Percentiles rank a stretch among this genome's conserved stretches.
Conservation (phyloP, 2,113 vertebrate species). For the Lanius collurio region DNA sequence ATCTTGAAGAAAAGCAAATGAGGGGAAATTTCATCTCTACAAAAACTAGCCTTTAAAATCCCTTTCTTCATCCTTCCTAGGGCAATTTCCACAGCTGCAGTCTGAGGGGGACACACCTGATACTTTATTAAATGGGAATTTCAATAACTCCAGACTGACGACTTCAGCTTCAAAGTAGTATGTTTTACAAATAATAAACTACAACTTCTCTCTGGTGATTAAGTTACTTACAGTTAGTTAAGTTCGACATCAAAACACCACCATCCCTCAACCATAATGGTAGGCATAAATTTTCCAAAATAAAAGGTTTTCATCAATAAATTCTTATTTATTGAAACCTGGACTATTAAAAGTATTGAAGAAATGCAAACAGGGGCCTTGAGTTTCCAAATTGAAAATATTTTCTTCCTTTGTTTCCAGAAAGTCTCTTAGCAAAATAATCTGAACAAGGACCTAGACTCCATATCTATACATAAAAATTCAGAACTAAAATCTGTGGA, state of each 20-base stretch:
- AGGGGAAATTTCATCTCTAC: not conserved
- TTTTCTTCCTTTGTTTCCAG: not conserved
- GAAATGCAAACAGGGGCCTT: not conserved
- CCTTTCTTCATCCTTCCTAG: not conserved
- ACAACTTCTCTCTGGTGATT: not conserved
- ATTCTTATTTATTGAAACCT: not conserved
- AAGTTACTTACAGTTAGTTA: not conserved
- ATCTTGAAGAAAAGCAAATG: not conserved
- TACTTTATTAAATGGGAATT: not conserved
- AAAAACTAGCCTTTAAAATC: not conserved
- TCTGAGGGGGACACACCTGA: not conserved
- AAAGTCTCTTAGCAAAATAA: not conserved
- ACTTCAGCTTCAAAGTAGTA: not conserved
- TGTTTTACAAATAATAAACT: not conserved
- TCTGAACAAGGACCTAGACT: not conserved
- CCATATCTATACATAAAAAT: not conserved
- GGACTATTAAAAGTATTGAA: not conserved
- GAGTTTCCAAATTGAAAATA: not conserved
- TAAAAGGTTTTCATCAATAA: not conserved
- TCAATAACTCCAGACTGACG: not conserved
- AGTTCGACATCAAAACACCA: not conserved
- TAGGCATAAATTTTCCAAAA: not conserved
- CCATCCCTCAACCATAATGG: not conserved
- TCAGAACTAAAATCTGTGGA: not conserved
- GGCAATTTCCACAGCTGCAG: not conserved